phyloP scores from a whole-genome alignment of 2,797 vertebrate genomes.

The Corythornis leucogaster region DNA sequence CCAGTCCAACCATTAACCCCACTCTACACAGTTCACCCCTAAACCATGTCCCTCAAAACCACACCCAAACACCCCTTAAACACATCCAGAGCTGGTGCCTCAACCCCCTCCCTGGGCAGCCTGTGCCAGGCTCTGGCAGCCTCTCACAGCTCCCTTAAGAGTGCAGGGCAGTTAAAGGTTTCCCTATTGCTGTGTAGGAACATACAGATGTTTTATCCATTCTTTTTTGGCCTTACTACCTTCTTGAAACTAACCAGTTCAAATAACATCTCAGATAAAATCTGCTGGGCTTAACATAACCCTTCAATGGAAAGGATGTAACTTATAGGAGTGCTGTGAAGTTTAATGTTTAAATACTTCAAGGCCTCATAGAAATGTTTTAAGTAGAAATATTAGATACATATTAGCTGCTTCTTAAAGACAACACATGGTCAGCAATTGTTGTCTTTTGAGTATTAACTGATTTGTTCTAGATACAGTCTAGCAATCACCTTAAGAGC shows the following conservation, averaged over 20 bases:
- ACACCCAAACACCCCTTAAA: no score
- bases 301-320: background rate
- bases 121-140: background rate
- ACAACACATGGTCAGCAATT: background rate
- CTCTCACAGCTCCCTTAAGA: background rate
- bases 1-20: no score
- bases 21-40: no score
- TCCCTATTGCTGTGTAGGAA: background rate
- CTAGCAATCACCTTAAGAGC: background rate
- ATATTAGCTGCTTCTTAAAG: background rate
- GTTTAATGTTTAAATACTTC: background rate
- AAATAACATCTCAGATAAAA: background rate
- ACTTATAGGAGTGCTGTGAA: background rate
- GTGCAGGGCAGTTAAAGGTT: background rate
- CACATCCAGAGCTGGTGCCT: no score
- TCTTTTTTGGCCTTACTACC: background rate
- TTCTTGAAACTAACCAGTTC: background rate
- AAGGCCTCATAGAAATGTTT: background rate
- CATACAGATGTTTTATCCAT: background rate
- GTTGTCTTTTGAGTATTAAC: background rate
- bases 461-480: background rate
- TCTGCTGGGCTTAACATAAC: background rate
- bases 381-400: background rate
- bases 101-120: no score
- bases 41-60: no score